Base-by-base conservation (phyloP, 1,140 invertebrate species). In the Batillaria attramentaria region DNA sequence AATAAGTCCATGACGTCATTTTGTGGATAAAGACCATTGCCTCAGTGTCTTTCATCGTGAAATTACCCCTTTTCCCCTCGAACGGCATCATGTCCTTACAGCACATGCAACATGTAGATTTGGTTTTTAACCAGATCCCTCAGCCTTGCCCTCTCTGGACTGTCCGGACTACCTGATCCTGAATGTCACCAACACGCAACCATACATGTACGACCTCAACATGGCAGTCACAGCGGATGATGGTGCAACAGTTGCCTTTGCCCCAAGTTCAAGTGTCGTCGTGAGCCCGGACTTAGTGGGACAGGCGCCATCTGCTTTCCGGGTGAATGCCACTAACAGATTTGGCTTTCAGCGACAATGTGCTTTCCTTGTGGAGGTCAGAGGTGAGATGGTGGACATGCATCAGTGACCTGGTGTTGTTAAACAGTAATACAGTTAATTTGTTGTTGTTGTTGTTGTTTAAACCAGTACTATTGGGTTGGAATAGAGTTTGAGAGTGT, bases 301-400 rank as follows among this genome's bases (percentile, higher is more conserved):
- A 1, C 16, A 72, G 20, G 28, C n/a, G n/a, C n/a, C n/a, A n/a
- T n/a, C 28, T 3, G 31, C 35, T 35, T 68, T 46, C 70, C 28
- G 62, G 3, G 42, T 84, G 80, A 78, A 57, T 20, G 72, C 72
- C 8, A 68, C 60, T 3, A 60, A 81, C 65, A 57, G 18, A 31
- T 81, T 60, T 73, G 80, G 80, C 1, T 70, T 74, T 72, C 24
- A 76, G 35, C 41, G 60, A 16, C 41, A 50, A 33, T 81, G 80
- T 77, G 57, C 77, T n/a, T 81, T 79, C 37, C 33, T 79, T 24
- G 68, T 81, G 33, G 65, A 79, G 18, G 79, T 78, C 39, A 65
- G 31, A 72, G 72, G 80, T 81, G 62, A 76, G 62, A 28, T 5
- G 20, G 20, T 35, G 6, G 4, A 10, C 6, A 37, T 66, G 6